phyloP scores from a whole-genome alignment of 2,797 vertebrate genomes.

The Protonibea diacanthus region DNA sequence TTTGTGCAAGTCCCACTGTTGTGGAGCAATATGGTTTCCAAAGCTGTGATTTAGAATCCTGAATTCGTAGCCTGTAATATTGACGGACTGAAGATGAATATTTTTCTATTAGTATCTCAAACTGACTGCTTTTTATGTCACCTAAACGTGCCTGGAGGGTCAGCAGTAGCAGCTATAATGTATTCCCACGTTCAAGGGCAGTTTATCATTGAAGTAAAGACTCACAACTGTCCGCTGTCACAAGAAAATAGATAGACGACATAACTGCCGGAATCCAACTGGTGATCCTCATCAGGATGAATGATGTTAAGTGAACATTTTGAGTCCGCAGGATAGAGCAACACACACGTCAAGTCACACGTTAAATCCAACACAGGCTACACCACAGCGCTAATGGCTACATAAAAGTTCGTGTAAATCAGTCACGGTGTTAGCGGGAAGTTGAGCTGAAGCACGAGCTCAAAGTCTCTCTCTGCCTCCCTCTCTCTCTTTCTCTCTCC shows the following conservation, averaged over 20 bases:
- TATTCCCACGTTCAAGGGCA: slow-evolving; percentile 25
- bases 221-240: slow-evolving; percentile 45
- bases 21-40: background rate
- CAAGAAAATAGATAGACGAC: slow-evolving; percentile 38
- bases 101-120: background rate
- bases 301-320: slow-evolving; percentile 60
- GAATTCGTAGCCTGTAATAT: background rate
- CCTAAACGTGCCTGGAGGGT: background rate
- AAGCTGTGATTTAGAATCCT: background rate
- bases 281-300: slow-evolving; percentile 59
- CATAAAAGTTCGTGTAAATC: slow-evolving; percentile 71
- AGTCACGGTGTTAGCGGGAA: slow-evolving; percentile 34
- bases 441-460: slow-evolving; percentile 28
- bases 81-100: background rate
- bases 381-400: slow-evolving; percentile 58
- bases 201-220: slow-evolving; percentile 43
- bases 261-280: slow-evolving; percentile 36
- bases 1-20: background rate
- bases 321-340: slow-evolving; percentile 32
- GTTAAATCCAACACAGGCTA: slow-evolving; percentile 25
- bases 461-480: background rate
- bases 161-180: background rate
- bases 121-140: background rate
- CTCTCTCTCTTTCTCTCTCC: slow-evolving; percentile 16
- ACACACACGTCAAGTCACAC: slow-evolving; percentile 20